Evolutionary conservation across 1,140 invertebrate genomes (phyloP).

Genomic region (Penaeus japonicus): DNA sequence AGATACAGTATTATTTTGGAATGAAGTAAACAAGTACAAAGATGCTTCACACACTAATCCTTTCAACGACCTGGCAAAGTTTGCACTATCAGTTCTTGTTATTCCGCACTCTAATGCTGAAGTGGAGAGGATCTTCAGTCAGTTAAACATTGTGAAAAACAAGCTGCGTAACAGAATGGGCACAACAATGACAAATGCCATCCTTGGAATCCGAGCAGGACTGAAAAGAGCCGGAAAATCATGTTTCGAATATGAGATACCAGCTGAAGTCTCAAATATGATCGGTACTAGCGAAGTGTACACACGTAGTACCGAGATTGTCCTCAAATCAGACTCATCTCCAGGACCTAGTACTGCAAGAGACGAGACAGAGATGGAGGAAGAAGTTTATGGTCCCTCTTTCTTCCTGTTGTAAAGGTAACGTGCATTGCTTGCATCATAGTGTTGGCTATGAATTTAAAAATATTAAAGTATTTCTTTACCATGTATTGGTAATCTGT

Average conservation of each 20-base stretch:
- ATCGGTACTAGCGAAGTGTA: not conserved
- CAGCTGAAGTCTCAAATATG: not conserved
- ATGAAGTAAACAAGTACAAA: not conserved
- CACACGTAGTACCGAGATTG: too few species aligned
- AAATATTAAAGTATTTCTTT: too few species aligned
- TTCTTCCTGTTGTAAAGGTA: too few species aligned
- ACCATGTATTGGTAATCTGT: too few species aligned
- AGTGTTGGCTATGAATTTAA: too few species aligned
- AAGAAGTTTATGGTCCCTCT: too few species aligned
- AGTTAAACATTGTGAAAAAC: constrained; percentile 1
- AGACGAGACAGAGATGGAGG: too few species aligned
- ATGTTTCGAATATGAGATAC: not conserved
- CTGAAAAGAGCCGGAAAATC: not conserved
- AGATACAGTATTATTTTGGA: not conserved
- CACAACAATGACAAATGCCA: not conserved
- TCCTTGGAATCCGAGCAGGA: not conserved
- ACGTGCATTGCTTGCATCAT: too few species aligned
- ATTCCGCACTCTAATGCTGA: not conserved
- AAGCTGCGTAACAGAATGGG: not conserved
- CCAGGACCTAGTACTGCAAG: too few species aligned
- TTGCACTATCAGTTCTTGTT: not conserved
- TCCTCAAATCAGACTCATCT: too few species aligned
- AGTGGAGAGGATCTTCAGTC: not conserved
- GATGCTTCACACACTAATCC: not conserved
- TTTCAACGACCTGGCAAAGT: not conserved